These are phyloP conservation scores for Rhizomys pruinosus DNA, from an alignment of 2,113 vertebrate species.

Conservation along the genomic window DNA sequence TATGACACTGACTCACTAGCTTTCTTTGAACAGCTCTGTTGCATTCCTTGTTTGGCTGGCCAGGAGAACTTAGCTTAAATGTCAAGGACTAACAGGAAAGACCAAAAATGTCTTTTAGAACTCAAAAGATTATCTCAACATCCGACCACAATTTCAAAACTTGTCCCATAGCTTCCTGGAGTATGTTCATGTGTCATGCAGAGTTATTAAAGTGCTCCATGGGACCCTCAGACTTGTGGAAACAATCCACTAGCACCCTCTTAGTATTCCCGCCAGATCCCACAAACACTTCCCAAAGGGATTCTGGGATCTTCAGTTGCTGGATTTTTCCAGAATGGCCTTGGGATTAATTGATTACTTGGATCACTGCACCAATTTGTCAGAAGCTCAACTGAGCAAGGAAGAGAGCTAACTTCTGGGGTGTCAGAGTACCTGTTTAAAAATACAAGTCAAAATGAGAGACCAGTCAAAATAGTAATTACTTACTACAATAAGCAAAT, in stretches of 20 bases:
- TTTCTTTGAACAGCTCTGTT: conserved; percentile 20
- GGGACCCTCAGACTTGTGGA: neutral
- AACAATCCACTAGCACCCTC: neutral
- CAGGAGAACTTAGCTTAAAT: neutral
- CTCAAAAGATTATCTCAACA: conserved; percentile 26
- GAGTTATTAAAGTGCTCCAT: neutral
- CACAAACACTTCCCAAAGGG: neutral
- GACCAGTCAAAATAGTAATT: neutral
- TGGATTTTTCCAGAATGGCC: neutral
- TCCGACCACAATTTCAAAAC: neutral
- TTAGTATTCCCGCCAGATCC: neutral
- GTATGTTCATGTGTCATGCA: neutral
- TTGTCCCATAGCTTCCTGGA: neutral
- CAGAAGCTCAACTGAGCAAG: conserved; percentile 1
- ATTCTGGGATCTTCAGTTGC: neutral
- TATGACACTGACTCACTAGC: neutral
- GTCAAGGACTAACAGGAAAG: conserved; percentile 12
- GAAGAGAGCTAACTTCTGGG: neutral
- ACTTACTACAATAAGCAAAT: conserved; percentile 10
- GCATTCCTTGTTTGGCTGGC: neutral
- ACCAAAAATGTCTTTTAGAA: neutral
- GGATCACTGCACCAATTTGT: neutral
- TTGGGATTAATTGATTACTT: neutral
- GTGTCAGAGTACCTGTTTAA: conserved; percentile 25
- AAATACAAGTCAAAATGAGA: neutral